These are phyloP conservation scores for Cephus rjabovi DNA, from an alignment of 2,888 invertebrate genomes.

Conservation along the genomic window DNA sequence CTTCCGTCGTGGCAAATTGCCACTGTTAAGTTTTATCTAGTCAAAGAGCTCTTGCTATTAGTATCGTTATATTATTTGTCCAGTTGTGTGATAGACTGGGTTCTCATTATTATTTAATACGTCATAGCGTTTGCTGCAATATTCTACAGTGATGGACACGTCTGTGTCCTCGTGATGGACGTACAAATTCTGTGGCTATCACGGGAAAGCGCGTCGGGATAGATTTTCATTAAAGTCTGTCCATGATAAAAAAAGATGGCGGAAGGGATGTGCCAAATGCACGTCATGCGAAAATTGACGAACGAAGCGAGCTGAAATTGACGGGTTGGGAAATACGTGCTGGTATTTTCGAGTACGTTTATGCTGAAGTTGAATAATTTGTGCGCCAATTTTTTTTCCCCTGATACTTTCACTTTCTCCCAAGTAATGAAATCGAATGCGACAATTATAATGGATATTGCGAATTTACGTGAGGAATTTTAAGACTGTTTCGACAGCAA, in stretches of 20 bases:
- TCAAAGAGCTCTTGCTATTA: background rate
- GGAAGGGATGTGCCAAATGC: background rate
- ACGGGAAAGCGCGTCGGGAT: background rate
- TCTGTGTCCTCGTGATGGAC: background rate
- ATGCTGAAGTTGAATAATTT: background rate
- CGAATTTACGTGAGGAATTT: too few relatives aligned
- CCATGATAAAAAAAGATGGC: background rate
- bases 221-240: background rate
- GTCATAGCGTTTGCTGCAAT: background rate
- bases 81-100: background rate
- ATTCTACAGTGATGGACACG: background rate
- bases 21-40: background rate
- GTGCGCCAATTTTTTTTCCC: background rate
- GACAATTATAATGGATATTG: too few relatives aligned
- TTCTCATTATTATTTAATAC: background rate
- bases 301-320: background rate
- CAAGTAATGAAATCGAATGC: background rate
- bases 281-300: background rate
- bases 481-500: too few relatives aligned
- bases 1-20: slow-evolving; percentile 20
- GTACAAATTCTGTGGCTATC: background rate
- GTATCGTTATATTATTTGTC: background rate
- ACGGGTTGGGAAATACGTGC: background rate
- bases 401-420: background rate
- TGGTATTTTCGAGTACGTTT: background rate